phyloP scores from a whole-genome alignment of 2,888 invertebrate genomes.

The Tanypteryx hageni region DNA sequence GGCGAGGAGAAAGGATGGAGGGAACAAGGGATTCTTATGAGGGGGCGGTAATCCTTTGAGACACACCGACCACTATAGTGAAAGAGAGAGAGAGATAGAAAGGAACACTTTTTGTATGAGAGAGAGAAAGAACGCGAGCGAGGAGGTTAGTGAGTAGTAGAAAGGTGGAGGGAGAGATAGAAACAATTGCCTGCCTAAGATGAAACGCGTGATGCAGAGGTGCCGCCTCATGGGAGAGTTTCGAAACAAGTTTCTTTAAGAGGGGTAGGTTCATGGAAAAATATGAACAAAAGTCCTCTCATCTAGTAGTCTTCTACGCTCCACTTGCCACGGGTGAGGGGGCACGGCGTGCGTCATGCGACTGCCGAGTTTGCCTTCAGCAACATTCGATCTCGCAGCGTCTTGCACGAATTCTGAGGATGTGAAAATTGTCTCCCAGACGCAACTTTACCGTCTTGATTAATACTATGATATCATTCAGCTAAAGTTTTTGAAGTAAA shows the following conservation, averaged over 20 bases:
- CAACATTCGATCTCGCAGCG: no score
- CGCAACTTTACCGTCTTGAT: no score
- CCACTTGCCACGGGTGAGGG: not conserved
- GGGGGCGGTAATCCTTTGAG: not conserved
- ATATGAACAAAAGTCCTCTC: not conserved
- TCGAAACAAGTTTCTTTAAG: not conserved
- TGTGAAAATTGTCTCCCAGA: no score
- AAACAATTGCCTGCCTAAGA: conserved; percentile 38
- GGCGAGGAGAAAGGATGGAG: not conserved
- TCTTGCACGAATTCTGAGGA: no score
- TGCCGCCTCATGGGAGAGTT: conserved; percentile 31
- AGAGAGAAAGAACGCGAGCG: conserved; percentile 21
- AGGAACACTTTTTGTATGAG: conserved; percentile 5
- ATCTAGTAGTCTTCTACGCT: no score
- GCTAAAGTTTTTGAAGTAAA: no score
- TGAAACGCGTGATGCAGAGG: not conserved
- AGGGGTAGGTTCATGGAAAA: no score
- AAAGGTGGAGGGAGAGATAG: not conserved
- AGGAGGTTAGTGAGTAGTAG: not conserved
- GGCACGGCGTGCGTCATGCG: not conserved
- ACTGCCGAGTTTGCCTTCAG: not conserved
- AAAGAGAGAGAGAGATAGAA: not conserved
- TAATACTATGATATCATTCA: no score
- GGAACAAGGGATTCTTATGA: not conserved
- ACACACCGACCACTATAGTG: not conserved